Percentiles rank a stretch among this genome's conserved stretches.
Conservation (phyloP, 2,797 vertebrate species). For the Microcaecilia unicolor region DNA sequence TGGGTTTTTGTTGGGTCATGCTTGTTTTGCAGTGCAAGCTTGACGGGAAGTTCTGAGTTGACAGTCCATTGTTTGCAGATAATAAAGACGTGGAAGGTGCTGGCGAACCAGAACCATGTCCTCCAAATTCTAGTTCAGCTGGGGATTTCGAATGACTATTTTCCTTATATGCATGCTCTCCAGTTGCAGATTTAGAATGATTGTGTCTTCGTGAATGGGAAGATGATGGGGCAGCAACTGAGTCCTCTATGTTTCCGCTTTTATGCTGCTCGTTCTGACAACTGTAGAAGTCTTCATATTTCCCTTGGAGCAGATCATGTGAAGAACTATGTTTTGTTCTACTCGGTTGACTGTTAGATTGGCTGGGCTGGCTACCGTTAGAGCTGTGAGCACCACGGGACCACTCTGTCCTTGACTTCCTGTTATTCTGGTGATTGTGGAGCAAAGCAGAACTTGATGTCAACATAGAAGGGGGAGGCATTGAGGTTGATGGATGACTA, state of each 20-base stretch:
- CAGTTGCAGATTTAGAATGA: constrained; percentile 41
- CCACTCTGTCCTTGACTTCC: constrained; percentile 80
- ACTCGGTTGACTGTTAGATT: constrained; percentile 47
- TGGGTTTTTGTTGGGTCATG: constrained; percentile 82
- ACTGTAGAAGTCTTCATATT: constrained; percentile 76
- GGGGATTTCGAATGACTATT: constrained; percentile 67
- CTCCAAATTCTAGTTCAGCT: constrained; percentile 61
- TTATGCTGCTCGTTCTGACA: constrained; percentile 74
- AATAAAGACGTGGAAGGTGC: constrained; percentile 86
- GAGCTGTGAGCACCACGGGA: constrained; percentile 58
- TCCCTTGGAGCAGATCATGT: constrained; percentile 69
- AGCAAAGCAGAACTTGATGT: constrained; percentile 55
- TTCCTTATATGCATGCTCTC: constrained; percentile 62
- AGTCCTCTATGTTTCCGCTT: constrained; percentile 50
- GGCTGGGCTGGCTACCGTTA: constrained; percentile 43
- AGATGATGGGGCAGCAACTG: constrained; percentile 60
- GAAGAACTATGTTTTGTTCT: constrained; percentile 63
- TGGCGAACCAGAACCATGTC: constrained; percentile 66
- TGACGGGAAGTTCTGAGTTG: constrained; percentile 72
- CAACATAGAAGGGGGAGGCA: constrained; percentile 65
- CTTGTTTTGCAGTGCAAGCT: constrained; percentile 75
- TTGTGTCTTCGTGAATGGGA: constrained; percentile 57
- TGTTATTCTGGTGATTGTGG: constrained; percentile 64
- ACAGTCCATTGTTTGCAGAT: constrained; percentile 60
- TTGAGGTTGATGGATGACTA: constrained; percentile 40